Base-by-base conservation (phyloP, 2,888 invertebrate genomes). In the Panopea generosa region DNA sequence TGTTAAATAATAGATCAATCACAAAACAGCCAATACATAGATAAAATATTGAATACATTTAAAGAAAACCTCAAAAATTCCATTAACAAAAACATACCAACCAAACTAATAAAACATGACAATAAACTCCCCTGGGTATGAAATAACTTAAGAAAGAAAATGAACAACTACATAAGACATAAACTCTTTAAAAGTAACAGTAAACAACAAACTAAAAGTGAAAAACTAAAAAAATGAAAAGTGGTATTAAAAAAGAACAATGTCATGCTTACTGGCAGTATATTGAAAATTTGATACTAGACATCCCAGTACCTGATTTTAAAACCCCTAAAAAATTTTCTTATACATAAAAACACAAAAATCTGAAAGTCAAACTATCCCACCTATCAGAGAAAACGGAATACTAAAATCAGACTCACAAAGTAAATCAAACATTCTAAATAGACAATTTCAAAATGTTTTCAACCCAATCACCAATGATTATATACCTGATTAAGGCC, bases 351-450 rank as follows among this genome's bases (percentile, higher is more conserved):
- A 20, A 57, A 7, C 4, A 57, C 22, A 57, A 57, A 57, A 57
- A 57, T 9, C 57, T n/a, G 40, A 33, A 57, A 9, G 20, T 20
- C 38, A n/a, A n/a, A n/a, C n/a, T n/a, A n/a, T n/a, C 29, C 57
- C 6, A 27, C 57, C 57, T 9, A 14, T 57, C 11, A 29, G 40
- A 27, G 29, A 55, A 55, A 55, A 55, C n/a, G 27, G 18, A 14
- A n/a, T 55, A 26, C 26, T 57, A 11, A 33, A 57, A 38, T 57
- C 57, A 40, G 7, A 57, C 16, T 3, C 62, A 2, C 1, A 14
- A 1, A 38, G 20, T 16, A 62, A 62, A 38, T 33, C 62, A 2
- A 62, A 62, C 40, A 62, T 62, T 14, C 47, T 47, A 47, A 47
- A 47, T 9, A 16, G 16, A 6, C 47, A 47, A 20, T 47, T 47